These are phyloP conservation scores for Branchinecta lynchi DNA, from an alignment of 1,140 invertebrate genomes.

Conservation along the genomic window DNA sequence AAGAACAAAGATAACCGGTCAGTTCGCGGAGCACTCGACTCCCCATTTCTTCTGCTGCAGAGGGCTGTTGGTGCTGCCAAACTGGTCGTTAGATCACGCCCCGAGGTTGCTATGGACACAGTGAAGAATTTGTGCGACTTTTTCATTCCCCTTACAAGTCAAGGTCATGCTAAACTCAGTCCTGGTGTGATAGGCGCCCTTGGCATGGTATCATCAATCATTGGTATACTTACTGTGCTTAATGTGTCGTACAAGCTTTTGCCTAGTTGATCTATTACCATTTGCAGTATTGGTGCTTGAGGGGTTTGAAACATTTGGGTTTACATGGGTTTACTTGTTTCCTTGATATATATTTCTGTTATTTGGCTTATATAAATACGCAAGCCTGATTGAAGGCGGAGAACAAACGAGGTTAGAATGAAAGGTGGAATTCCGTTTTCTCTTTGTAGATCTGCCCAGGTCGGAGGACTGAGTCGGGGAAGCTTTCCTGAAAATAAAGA, in stretches of 20 bases:
- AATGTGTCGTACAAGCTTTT: conserved; percentile 37
- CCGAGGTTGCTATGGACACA: conserved; percentile 55
- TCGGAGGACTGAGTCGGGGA: conserved; percentile 51
- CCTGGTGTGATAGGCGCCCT: conserved; percentile 54
- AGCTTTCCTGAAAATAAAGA: conserved; percentile 42
- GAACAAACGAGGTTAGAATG: neutral
- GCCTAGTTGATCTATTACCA: neutral
- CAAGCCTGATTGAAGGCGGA: too few species aligned
- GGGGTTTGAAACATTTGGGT: too few species aligned
- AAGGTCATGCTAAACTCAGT: conserved; percentile 55
- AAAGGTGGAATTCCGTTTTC: conserved; percentile 25
- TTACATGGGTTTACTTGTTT: too few species aligned
- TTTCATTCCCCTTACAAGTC: conserved; percentile 58
- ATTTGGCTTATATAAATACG: too few species aligned
- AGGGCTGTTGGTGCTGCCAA: neutral
- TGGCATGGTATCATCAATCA: conserved; percentile 58
- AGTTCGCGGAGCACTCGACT: too few species aligned
- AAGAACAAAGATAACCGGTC: too few species aligned
- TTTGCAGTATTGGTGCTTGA: too few species aligned
- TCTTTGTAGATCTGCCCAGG: conserved; percentile 55
- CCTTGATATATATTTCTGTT: too few species aligned
- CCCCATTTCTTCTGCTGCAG: too few species aligned
- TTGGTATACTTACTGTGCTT: conserved; percentile 51
- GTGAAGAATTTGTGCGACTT: conserved; percentile 71
- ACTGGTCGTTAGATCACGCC: conserved; percentile 34